A percentile compares a stretch with the other conserved stretches of the same genome.
Conservation (phyloP, 37 sponge, comb jelly and placozoan genomes). For the Cladorhizidae sp. region DNA sequence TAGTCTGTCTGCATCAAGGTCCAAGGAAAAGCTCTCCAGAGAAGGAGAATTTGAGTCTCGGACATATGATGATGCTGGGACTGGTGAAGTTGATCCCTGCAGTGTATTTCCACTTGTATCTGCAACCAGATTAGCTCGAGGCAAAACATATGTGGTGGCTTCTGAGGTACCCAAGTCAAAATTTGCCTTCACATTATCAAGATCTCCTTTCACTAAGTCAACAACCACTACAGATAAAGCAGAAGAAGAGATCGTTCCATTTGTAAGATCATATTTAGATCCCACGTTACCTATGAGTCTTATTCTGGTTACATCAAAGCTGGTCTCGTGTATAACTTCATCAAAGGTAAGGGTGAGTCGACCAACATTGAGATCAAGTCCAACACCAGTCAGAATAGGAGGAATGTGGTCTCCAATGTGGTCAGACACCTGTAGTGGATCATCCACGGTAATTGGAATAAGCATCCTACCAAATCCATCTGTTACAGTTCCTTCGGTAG, state of each 20-base stretch:
- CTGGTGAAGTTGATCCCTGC: conserved; percentile 20
- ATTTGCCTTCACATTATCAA: conserved; percentile 70
- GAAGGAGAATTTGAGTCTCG: conserved; percentile 60
- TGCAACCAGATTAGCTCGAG: conserved; percentile 57
- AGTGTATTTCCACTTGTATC: conserved; percentile 68
- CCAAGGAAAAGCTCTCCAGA: conserved; percentile 56
- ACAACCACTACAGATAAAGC: conserved; percentile 45
- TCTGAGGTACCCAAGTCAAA: conserved; percentile 46
- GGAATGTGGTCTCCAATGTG: conserved; percentile 62
- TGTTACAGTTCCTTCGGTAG: conserved; percentile 54
- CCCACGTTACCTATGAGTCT: conserved; percentile 45
- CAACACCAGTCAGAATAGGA: conserved; percentile 54
- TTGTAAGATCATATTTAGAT: conserved; percentile 29
- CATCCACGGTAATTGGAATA: conserved; percentile 47
- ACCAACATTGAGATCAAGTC: conserved; percentile 82
- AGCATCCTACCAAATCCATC: conserved; percentile 63
- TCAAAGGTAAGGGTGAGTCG: conserved; percentile 63
- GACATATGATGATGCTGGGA: conserved; percentile 34
- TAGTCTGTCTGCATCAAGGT: conserved; percentile 62
- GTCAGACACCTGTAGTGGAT: conserved; percentile 37
- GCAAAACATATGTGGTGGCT: conserved; percentile 49
- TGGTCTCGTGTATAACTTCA: conserved; percentile 70
- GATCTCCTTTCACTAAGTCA: conserved; percentile 42
- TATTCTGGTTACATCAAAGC: conserved; percentile 69
- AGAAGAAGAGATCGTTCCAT: conserved; percentile 23